These are phyloP conservation scores for Chlorospingus semifuscus DNA, from an alignment of 2,797 vertebrate genomes.

Conservation along the genomic window DNA sequence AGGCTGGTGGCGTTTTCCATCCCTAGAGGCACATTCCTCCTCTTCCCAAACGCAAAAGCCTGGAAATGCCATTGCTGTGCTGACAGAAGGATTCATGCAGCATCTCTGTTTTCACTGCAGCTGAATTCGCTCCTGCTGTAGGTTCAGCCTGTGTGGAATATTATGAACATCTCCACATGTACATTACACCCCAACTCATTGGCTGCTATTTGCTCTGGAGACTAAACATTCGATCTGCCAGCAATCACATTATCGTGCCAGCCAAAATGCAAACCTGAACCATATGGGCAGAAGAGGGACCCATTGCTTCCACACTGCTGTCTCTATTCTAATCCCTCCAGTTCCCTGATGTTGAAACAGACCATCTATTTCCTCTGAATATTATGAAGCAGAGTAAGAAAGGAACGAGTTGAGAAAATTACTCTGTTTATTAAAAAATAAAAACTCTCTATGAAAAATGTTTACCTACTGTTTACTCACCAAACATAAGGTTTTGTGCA, in stretches of 20 bases:
- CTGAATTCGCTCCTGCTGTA: conserved; percentile 61
- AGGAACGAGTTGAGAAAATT: conserved; percentile 57
- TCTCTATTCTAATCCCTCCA: conserved; percentile 69
- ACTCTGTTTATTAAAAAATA: conserved; percentile 57
- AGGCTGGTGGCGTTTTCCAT: conserved; percentile 1
- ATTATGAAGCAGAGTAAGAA: conserved; percentile 59
- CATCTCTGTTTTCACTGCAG: conserved; percentile 70
- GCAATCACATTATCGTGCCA: conserved; percentile 74
- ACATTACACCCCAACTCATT: conserved; percentile 45
- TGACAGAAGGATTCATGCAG: conserved; percentile 69
- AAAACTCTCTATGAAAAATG: conserved; percentile 61
- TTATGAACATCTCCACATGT: conserved; percentile 60
- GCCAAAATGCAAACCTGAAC: conserved; percentile 79
- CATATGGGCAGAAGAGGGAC: conserved; percentile 76
- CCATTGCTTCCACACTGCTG: conserved; percentile 71
- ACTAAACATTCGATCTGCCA: conserved; percentile 74
- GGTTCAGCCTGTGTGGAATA: conserved; percentile 69
- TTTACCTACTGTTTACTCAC: conserved; percentile 60
- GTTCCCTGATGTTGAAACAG: conserved; percentile 56
- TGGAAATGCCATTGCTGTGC: conserved; percentile 64
- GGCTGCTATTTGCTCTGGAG: conserved; percentile 57
- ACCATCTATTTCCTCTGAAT: conserved; percentile 67
- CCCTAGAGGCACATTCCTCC: conserved; percentile 49
- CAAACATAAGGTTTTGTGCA: conserved; percentile 62
- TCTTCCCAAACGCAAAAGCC: conserved; percentile 56